phyloP scores from a whole-genome alignment of 1,140 invertebrate genomes.

The Calliopsis andreniformis region DNA sequence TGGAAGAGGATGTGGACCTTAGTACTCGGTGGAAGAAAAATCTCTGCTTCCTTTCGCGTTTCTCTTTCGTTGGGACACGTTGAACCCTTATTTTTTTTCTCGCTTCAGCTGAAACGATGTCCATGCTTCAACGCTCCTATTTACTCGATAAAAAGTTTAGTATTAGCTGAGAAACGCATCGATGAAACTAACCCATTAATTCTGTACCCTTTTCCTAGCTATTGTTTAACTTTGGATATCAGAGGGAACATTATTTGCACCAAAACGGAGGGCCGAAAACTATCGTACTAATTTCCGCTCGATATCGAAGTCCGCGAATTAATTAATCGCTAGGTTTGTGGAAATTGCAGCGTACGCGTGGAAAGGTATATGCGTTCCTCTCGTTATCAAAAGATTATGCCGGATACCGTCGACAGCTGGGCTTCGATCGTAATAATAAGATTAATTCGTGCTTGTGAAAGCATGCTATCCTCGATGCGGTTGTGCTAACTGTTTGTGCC shows the following conservation, averaged over 20 bases:
- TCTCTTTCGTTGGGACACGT: too few relatives aligned
- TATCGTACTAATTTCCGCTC: background rate
- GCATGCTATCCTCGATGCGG: background rate
- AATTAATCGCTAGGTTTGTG: constrained; percentile 15
- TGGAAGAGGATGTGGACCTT: too few relatives aligned
- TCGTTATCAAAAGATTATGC: constrained; percentile 37
- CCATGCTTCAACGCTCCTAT: too few relatives aligned
- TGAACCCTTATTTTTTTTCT: too few relatives aligned
- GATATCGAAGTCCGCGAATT: constrained; percentile 16
- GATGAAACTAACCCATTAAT: too few relatives aligned
- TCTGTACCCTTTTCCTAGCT: too few relatives aligned
- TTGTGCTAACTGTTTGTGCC: background rate
- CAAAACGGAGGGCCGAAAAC: background rate
- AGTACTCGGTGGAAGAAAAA: too few relatives aligned
- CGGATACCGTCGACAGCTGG: background rate
- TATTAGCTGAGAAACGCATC: too few relatives aligned
- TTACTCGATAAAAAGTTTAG: too few relatives aligned
- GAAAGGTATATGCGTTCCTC: background rate
- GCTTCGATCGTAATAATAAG: constrained; percentile 8
- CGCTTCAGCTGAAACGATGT: too few relatives aligned
- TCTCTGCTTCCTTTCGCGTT: too few relatives aligned
- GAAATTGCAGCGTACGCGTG: background rate
- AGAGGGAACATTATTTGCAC: background rate
- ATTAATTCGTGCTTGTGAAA: constrained; percentile 1
- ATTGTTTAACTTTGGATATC: too few relatives aligned